Base-by-base conservation (phyloP, 2,888 invertebrate species). In the Scrobipalpa costella region DNA sequence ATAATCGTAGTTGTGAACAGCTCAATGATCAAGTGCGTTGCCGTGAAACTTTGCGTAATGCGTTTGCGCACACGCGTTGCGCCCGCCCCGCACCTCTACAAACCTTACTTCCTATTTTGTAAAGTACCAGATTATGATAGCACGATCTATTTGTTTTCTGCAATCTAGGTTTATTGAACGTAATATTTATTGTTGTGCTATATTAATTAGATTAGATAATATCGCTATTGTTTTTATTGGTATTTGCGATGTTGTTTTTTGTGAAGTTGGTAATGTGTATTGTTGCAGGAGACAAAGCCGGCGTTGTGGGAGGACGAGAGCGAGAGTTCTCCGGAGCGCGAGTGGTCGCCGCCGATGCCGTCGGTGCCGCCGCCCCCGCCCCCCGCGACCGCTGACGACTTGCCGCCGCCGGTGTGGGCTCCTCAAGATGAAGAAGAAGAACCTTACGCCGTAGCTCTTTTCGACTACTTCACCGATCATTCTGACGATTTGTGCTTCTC, bases 401-500 rank as follows among this genome's bases (percentile, higher is more conserved):
- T 73, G 15, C 73, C 74, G 17, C 62, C 67, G 3, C 77, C 77
- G 44, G 67, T 66, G n/a, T 17, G 34, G 49, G n/a, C 27, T 52
- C 67, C 72, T 1, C 72, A 75, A 52, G 69, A 70, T 40, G 72
- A 69, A 33, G 65, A 74, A 57, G 84, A 92, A 19, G 87, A 92
- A 70, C 94, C 97, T 0, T 94, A 95, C 79, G 97, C 95, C 17
- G 92, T 97, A 66, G 96, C 97, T 13, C 85, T 96, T 49, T 97
- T 94, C 81, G 95, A 97, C 84, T 97, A 96, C 77, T 92, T 93
- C 67, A 94, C 95, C 13, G 91, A 93, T 13, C 96, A 96, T 75
- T 90, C 93, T 15, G 96, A 95, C 71, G 97, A 98, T 92, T 93
- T 98, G 67, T 92, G 93, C 69, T 95, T 98, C 81, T 94, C 94